These are phyloP conservation scores for Drosophila melanosoma DNA, from an alignment of 2,888 invertebrate genomes.

Conservation along the genomic window DNA sequence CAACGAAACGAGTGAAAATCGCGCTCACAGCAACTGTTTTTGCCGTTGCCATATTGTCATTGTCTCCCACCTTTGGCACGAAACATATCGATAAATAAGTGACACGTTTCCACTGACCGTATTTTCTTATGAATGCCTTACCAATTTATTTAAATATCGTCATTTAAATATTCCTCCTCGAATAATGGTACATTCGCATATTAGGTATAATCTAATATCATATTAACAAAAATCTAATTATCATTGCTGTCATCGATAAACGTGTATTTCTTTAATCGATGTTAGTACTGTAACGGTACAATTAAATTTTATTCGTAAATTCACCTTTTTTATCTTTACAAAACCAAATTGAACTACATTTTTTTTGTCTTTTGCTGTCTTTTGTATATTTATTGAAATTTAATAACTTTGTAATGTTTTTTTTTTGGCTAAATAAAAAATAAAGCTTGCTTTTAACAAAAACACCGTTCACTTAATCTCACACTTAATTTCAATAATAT, in stretches of 20 bases:
- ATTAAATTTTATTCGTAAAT: not conserved
- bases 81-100: conserved; percentile 27
- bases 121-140: not conserved
- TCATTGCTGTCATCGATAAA: not conserved
- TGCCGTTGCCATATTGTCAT: conserved; percentile 43
- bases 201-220: not conserved
- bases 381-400: conserved; percentile 69
- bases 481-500: conserved; percentile 50
- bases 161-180: not conserved
- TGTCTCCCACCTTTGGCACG: not conserved
- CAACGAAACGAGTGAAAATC: conserved; percentile 49
- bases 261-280: not conserved
- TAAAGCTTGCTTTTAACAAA: conserved; percentile 67
- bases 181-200: too few species aligned
- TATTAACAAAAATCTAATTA: not conserved
- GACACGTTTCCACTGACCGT: not conserved
- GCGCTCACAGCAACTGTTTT: conserved; percentile 33
- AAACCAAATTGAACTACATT: not conserved
- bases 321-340: not conserved
- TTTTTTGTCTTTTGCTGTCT: conserved; percentile 34
- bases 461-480: conserved; percentile 55
- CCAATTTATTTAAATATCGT: not conserved
- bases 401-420: conserved; percentile 36
- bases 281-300: not conserved
- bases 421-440: conserved; percentile 64